Percentiles rank a stretch among this genome's conserved stretches.
Evolutionary conservation across 2,888 invertebrate species (phyloP).

Genomic region (Machimus rusticus): DNA sequence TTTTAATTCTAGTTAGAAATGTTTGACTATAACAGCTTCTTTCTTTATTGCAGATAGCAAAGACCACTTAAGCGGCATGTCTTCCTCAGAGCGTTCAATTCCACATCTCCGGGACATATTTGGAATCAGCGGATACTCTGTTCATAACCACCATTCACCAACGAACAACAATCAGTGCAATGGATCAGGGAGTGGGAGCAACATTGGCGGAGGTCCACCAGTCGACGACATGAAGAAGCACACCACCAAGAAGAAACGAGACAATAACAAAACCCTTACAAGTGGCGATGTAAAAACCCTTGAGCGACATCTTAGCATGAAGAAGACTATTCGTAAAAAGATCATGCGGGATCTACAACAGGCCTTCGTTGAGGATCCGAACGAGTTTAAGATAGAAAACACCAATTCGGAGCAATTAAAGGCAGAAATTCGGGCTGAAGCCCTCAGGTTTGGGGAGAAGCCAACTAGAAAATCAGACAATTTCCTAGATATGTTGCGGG

Average conservation of each 20-base stretch:
- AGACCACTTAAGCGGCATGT: conserved; percentile 55
- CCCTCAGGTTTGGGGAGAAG: conserved; percentile 70
- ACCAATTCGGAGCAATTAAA: conserved; percentile 74
- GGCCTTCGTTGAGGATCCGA: conserved; percentile 75
- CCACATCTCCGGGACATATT: conserved; percentile 80
- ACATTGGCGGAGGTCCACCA: conserved; percentile 47
- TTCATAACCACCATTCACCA: conserved; percentile 59
- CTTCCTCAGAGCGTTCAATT: conserved; percentile 77
- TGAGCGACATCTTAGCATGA: conserved; percentile 85
- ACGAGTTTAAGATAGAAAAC: conserved; percentile 75
- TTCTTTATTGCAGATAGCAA: neutral
- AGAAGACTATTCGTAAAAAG: conserved; percentile 84
- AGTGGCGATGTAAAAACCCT: conserved; percentile 77
- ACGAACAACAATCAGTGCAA: conserved; percentile 42
- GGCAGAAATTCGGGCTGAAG: conserved; percentile 72
- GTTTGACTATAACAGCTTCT: neutral
- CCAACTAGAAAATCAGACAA: conserved; percentile 65
- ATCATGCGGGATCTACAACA: conserved; percentile 85
- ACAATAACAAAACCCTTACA: conserved; percentile 72
- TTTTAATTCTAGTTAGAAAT: neutral
- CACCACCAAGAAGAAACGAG: conserved; percentile 66
- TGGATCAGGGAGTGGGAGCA: conserved; percentile 4
- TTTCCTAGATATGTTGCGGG: conserved; percentile 73
- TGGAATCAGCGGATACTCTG: conserved; percentile 67
- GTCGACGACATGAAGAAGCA: conserved; percentile 66